Evolutionary conservation across 1,140 invertebrate genomes (phyloP), one percentile per base, ranked within the genome.

Genomic region (Mamestra configurata): DNA sequence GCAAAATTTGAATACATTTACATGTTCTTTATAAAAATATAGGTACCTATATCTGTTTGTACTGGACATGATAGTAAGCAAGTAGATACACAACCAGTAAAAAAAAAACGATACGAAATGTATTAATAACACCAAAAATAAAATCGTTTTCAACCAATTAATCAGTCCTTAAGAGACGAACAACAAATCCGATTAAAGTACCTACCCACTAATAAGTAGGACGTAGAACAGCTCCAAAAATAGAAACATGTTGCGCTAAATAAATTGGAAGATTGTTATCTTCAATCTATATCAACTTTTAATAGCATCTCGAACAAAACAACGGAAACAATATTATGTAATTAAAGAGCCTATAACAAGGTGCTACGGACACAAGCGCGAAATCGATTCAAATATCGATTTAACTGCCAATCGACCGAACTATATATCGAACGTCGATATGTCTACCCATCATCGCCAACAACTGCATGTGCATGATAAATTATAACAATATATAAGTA

Each of bases 351-450:
- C 55, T 37, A 64, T 76, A 81, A 75, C 49, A 57, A 79, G 46
- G 35, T 51, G 43, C 55, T 49, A 53, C 40, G 37, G 77, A 72
- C 31, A 79, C 57, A 49, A 80, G 40, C 59, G 73, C 75, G 37
- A 82, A 82, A 79, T 77, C 73, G 83, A 85, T 82, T 81, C 51
- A 79, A 72, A 73, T 79, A 81, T 81, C 83, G 80, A 84, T 84
- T 80, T 80, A 51, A 79, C 53, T 40, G 31, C 53, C 20, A 49
- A 22, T 13, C 11, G n/a, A 51, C 35, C 43, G 20, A 55, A n/a
- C 43, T 49, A 57, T 15, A 27, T 61, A 68, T n/a, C 18, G 35
- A 53, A 37, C 46, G 22, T 64, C 1, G 24, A 64, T 77, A 31
- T 31, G 20, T 64, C 40, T 35, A 13, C 53, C 24, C 10, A 22